Base-by-base conservation (phyloP, 92 coral and sea anemone genomes). In the Porites divaricata region DNA sequence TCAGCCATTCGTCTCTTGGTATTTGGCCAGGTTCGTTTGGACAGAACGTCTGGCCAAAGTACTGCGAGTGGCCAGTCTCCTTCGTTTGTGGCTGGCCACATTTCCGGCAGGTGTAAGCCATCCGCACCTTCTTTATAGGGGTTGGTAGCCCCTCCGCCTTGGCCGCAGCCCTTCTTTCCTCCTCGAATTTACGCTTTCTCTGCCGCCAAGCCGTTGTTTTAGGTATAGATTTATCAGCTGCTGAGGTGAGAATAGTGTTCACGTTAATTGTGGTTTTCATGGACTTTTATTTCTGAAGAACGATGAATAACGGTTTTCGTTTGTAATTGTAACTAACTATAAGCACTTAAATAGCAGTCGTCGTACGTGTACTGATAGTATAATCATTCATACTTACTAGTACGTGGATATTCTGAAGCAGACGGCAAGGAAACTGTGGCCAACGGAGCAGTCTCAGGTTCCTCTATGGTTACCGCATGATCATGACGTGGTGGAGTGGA, bases 41-140 rank as follows among this genome's bases (percentile, higher is more conserved):
- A 4, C 82, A 85, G 16, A 77, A 85, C 0, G 84, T 77, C 16
- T 85, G 83, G 11, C 89, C 89, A 77, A 67, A 85, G 53, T 85
- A 85, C 66, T 77, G 89, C 0, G 84, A 85, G 71, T 85, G 84
- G 83, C 84, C 89, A 20, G 35, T 73, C 17, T 85, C 84, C 51
- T 77, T 85, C 1, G 48, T 26, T 49, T 67, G 77, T 1, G 63
- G 77, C 28, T 51, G 23, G 17, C 20, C 21, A 8, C 77, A 52
- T 20, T 1, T 73, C 13, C 20, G 20, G 25, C 77, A 73, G 5
- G 63, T 51, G 6, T 73, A 52, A 8, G 28, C 63, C 77, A 73
- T 73, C 5, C 41, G 35, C 41, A 22, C 25, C 21, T 70, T 70
- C 51, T 41, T 41, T n/a, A n/a, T 35, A 4, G 57, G 58, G 2